These are phyloP conservation scores for Odontophorus gujanensis DNA, from an alignment of 2,113 vertebrate species.

Conservation along the genomic window DNA sequence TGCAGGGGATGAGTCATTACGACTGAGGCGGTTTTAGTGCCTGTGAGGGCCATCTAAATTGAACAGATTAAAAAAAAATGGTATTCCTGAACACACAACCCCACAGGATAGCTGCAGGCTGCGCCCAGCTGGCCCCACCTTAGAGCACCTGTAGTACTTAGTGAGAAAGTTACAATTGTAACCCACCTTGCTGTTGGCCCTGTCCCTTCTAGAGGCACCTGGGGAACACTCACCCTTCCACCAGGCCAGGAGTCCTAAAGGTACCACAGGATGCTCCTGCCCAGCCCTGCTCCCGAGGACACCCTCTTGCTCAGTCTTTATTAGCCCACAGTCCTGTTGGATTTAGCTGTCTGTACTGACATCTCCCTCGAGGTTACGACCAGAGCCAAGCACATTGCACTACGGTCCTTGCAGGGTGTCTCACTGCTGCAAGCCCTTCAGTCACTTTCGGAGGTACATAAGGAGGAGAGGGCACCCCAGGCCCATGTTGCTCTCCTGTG, in stretches of 20 bases:
- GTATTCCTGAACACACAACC: no score
- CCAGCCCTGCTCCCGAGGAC: not conserved
- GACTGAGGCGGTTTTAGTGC: no score
- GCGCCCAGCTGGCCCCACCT: not conserved
- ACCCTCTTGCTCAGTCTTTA: not conserved
- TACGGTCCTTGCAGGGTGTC: fast-evolving
- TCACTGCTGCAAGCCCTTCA: fast-evolving
- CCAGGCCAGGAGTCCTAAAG: not conserved
- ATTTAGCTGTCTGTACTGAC: not conserved
- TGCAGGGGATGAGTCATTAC: no score
- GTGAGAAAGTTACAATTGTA: not conserved
- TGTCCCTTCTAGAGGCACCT: not conserved
- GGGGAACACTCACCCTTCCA: fast-evolving
- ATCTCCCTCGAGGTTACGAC: not conserved
- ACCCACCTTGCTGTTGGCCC: no score
- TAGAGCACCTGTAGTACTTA: no score
- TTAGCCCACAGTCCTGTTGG: not conserved
- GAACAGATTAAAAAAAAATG: no score
- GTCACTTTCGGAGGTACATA: not conserved
- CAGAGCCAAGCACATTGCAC: not conserved
- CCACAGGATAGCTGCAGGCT: no score
- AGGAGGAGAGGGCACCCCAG: not conserved
- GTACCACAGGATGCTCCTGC: not conserved
- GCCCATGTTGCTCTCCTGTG: fast-evolving
- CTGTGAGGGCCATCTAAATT: no score